Percentiles rank a stretch among this genome's conserved stretches.
Evolutionary conservation across 1,140 invertebrate species (phyloP).

Genomic region (Drosophila lacertosa): DNA sequence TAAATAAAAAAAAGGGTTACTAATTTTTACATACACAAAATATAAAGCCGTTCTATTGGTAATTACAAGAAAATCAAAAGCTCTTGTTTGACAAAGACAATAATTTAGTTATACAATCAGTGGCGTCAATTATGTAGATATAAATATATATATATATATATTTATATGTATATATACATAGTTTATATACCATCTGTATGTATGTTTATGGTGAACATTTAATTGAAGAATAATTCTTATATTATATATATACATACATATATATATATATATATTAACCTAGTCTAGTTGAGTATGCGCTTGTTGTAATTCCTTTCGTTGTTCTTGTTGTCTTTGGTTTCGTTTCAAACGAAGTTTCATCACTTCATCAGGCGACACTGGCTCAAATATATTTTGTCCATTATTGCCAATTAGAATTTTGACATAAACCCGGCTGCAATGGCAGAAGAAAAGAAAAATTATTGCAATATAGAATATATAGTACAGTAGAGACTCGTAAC

Average conservation of each 20-base stretch:
- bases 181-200: not conserved
- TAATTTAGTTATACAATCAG: conserved; percentile 4
- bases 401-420: conserved; percentile 45
- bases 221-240: not conserved
- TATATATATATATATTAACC: not conserved
- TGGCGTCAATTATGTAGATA: not conserved
- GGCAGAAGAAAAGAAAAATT: not conserved
- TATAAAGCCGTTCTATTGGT: conserved; percentile 5
- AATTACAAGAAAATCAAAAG: conserved; percentile 1
- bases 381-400: conserved; percentile 50
- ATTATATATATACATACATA: not conserved
- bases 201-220: not conserved
- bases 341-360: not conserved
- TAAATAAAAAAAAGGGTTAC: not conserved
- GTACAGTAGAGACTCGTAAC: not conserved
- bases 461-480: not conserved
- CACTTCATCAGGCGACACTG: conserved; percentile 28
- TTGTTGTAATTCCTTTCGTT: not conserved
- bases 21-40: not conserved
- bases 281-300: not conserved
- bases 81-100: not conserved
- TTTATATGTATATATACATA: not conserved
- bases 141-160: not conserved
- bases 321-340: not conserved
- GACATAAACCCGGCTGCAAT: conserved; percentile 34